phyloP scores from a whole-genome alignment of 2,888 invertebrate genomes.

The Oeneis ivallda region DNA sequence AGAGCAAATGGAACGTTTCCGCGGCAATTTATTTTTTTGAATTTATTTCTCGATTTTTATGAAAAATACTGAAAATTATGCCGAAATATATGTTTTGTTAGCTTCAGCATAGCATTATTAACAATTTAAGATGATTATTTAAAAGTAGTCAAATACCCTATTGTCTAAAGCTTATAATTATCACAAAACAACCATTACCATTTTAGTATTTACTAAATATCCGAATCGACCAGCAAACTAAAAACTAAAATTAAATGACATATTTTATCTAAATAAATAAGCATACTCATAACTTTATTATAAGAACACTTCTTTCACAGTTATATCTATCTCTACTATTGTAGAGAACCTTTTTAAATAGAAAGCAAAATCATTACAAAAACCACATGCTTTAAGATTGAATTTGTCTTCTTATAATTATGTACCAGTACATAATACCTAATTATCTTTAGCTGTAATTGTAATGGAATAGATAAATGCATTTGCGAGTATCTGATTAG shows the following conservation, averaged over 20 bases:
- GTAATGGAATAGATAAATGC: neutral
- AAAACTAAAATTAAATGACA: neutral
- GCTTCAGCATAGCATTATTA: too few species aligned
- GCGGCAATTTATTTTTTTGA: too few species aligned
- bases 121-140: too few species aligned
- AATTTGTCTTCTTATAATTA: neutral
- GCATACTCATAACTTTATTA: too few species aligned
- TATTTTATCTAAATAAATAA: neutral
- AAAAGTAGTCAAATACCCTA: too few species aligned
- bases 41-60: too few species aligned
- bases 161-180: conserved; percentile 3
- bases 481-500: neutral
- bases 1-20: too few species aligned
- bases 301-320: too few species aligned
- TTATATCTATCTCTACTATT: too few species aligned
- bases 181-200: conserved; percentile 9
- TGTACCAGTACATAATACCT: neutral
- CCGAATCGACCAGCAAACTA: neutral
- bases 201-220: neutral
- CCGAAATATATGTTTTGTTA: too few species aligned
- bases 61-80: too few species aligned
- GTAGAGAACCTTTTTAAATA: neutral
- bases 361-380: neutral
- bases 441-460: neutral
- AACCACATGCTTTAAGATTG: neutral